A percentile compares a stretch with the other conserved stretches of the same genome.
Evolutionary conservation across 2,113 vertebrate genomes (phyloP).

Genomic region (Pseudorasbora parva): DNA sequence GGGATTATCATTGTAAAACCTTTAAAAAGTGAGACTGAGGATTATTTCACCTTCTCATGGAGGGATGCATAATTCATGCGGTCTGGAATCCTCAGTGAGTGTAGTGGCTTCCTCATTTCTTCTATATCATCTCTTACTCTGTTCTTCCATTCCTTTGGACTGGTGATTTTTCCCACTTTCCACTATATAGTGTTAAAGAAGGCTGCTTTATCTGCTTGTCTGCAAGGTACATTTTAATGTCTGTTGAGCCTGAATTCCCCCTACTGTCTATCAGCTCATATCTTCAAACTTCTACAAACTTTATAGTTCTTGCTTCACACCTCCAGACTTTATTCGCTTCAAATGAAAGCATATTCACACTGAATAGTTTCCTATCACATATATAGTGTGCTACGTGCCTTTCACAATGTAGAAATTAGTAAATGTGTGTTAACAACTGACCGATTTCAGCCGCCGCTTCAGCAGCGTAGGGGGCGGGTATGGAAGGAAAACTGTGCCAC

Average conservation of each 20-base stretch:
- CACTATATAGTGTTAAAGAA: not conserved
- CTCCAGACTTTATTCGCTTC: no score
- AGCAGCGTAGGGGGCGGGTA: no score
- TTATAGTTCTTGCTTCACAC: not conserved
- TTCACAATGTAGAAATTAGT: no score
- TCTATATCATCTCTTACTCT: conserved; percentile 43
- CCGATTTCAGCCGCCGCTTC: no score
- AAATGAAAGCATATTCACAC: no score
- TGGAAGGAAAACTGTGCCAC: no score
- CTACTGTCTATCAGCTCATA: conserved; percentile 6
- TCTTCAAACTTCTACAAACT: conserved; percentile 4
- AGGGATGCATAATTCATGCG: conserved; percentile 50
- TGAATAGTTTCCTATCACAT: no score
- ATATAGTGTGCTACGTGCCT: no score
- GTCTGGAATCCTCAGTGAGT: conserved; percentile 11
- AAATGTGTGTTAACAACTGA: no score
- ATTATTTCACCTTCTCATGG: conserved; percentile 53
- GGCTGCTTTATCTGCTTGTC: conserved; percentile 25
- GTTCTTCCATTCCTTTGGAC: conserved; percentile 36
- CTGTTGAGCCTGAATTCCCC: conserved; percentile 29
- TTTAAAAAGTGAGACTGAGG: conserved; percentile 44
- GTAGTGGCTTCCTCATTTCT: conserved; percentile 16
- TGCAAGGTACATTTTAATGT: conserved; percentile 43
- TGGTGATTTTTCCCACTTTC: conserved; percentile 10
- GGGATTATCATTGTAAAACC: conserved; percentile 45